phyloP scores from a whole-genome alignment of 1,140 invertebrate species.

The Zaprionus tsacasi region DNA sequence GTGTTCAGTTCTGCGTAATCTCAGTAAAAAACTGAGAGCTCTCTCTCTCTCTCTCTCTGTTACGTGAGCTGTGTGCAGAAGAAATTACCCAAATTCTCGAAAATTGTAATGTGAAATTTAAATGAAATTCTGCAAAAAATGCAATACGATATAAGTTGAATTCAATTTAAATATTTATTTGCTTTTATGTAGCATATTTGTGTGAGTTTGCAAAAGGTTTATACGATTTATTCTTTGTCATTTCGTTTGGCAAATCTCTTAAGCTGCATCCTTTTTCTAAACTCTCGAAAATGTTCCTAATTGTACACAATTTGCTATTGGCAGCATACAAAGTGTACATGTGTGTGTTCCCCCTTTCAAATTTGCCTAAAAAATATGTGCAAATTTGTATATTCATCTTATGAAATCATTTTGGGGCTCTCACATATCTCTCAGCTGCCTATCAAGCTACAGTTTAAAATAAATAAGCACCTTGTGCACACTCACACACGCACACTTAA shows the following conservation, averaged over 20 bases:
- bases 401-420: conserved; percentile 73
- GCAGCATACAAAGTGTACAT: conserved; percentile 40
- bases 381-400: conserved; percentile 72
- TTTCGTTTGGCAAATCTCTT: not conserved
- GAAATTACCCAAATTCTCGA: not conserved
- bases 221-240: too few relatives aligned
- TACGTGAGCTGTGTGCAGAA: conserved; percentile 7
- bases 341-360: conserved; percentile 29
- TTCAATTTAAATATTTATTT: not conserved
- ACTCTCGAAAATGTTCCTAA: conserved; percentile 47
- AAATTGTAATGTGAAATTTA: conserved; percentile 10
- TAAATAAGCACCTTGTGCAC: conserved; percentile 68
- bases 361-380: conserved; percentile 52
- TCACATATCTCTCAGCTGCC: conserved; percentile 61
- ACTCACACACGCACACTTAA: conserved; percentile 23
- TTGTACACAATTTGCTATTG: conserved; percentile 40
- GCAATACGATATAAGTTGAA: not conserved
- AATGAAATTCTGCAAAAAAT: conserved; percentile 5
- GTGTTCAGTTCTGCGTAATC: conserved; percentile 16
- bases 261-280: not conserved
- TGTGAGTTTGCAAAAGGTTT: too few relatives aligned
- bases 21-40: not conserved
- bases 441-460: conserved; percentile 70
- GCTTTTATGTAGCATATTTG: too few relatives aligned
- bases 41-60: too few relatives aligned